Base-by-base conservation (phyloP, 2,113 vertebrate species). In the Ramphastos sulfuratus region DNA sequence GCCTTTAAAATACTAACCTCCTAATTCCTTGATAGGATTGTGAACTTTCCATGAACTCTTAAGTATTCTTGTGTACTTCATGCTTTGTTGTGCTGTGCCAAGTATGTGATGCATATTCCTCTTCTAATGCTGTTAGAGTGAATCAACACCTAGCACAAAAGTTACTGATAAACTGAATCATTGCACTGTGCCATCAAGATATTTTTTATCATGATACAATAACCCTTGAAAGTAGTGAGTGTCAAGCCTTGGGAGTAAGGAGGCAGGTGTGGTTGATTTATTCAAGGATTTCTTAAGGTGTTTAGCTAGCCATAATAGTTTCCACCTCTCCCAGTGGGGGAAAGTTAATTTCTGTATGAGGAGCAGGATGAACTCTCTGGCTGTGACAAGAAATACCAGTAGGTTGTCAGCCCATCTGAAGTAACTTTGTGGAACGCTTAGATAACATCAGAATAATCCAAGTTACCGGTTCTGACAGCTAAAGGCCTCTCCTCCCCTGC, bases 1-100 rank as follows among this genome's bases (percentile, higher is more conserved):
- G n/a, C 77, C 90, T 19, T 81, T 94, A 94, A 94, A 92, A 89
- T 95, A 90, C 90, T 97, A 96, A 94, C 86, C 42, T 86, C 66
- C 60, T 97, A 94, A 96, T 94, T 93, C 72, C 79, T 65, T 89
- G 70, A 78, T 91, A 80, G 59, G 88, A 89, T 92, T 96, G 78
- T 82, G 83, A 70, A 67, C 82, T 61, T 89, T 82, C 33, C 3
- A 7, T 48, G 87, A 87, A 42, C 82, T 79, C 66, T 75, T 75
- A 27, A 77, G 37, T 56, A 30, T 78, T 15, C 55, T 72, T 18
- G n/a, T 74, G 35, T 90, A 16, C 58, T 78, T 92, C 3, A 1
- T 46, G 77, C 89, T 97, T 96, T 39, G 5, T 65, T 0, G 14
- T 77, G 86, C 52, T 85, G 56, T 78, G 46, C 48, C 14, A 23